A percentile compares a stretch with the other conserved stretches of the same genome.
Evolutionary conservation across 2,113 vertebrate genomes (phyloP).

Genomic region (Ivindomyrus marchei): DNA sequence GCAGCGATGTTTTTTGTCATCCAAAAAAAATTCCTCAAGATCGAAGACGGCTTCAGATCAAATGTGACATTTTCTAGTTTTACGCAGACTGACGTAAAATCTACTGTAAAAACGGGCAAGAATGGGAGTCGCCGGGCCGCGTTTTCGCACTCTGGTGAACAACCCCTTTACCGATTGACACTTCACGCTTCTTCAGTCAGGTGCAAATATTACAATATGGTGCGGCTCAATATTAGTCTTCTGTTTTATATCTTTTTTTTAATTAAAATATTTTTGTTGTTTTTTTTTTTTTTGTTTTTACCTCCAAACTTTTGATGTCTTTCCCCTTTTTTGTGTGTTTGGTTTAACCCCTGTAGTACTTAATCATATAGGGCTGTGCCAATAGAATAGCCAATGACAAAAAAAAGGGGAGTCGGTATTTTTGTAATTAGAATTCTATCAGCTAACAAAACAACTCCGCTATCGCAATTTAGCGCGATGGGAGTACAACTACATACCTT

Average conservation of each 20-base stretch:
- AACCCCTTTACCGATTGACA: constrained; percentile 38
- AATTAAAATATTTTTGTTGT: constrained; percentile 62
- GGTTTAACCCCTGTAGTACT: constrained; percentile 71
- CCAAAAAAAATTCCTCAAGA: constrained; percentile 49
- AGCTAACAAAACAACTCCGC: background rate
- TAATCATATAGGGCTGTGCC: constrained; percentile 74
- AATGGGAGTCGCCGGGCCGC: constrained; percentile 33
- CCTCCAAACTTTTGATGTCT: constrained; percentile 43
- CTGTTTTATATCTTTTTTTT: constrained; percentile 55
- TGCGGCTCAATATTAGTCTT: constrained; percentile 71
- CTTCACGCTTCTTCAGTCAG: constrained; percentile 59
- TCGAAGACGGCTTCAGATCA: constrained; percentile 54
- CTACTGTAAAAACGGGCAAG: constrained; percentile 64
- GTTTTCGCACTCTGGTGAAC: constrained; percentile 34
- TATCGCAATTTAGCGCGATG: constrained; percentile 21
- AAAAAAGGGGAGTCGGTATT: constrained; percentile 30
- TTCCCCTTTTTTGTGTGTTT: constrained; percentile 57
- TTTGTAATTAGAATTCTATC: constrained; percentile 17
- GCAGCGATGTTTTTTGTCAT: constrained; percentile 67
- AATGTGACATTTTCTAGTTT: constrained; percentile 60
- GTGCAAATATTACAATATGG: constrained; percentile 63
- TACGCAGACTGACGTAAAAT: constrained; percentile 64
- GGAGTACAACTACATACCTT: constrained; percentile 26
- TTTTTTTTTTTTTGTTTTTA: constrained; percentile 58
- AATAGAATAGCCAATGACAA: constrained; percentile 55